Percentiles rank a stretch among this genome's conserved stretches.
Conservation (phyloP, 2,797 vertebrate genomes). For the Gymnoscopelus braueri region DNA sequence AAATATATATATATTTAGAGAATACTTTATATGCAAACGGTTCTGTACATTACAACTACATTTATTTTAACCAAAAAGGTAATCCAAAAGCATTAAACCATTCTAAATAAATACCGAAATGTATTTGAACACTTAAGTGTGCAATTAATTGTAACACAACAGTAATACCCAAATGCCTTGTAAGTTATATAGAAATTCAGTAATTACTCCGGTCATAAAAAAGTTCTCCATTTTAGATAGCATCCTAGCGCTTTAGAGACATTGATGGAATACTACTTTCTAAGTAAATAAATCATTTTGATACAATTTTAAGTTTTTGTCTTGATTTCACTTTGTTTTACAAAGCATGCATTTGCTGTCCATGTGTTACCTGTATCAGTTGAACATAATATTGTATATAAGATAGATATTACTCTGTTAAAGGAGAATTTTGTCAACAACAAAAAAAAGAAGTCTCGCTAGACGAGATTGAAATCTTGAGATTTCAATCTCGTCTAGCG, state of each 20-base stretch:
- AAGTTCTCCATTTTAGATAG: no score
- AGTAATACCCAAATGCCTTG: slow-evolving; percentile 27
- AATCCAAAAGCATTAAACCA: no score
- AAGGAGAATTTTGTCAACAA: no score
- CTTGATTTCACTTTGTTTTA: neutral
- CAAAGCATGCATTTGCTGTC: neutral
- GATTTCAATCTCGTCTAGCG: no score
- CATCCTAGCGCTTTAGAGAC: neutral
- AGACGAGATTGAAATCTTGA: no score
- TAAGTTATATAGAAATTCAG: slow-evolving; percentile 14
- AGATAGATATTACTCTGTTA: no score
- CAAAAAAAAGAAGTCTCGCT: no score
- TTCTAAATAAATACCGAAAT: neutral
- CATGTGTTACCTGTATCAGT: neutral
- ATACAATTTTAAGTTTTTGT: neutral
- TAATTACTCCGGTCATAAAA: neutral
- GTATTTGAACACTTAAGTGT: neutral
- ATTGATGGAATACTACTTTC: neutral
- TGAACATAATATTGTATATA: neutral
- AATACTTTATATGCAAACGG: no score
- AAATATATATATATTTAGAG: neutral
- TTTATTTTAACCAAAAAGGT: neutral
- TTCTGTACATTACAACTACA: no score
- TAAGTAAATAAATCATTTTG: no score
- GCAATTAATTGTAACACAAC: neutral